phyloP scores from a whole-genome alignment of 1,140 invertebrate species.

The Saxidomus purpurata region DNA sequence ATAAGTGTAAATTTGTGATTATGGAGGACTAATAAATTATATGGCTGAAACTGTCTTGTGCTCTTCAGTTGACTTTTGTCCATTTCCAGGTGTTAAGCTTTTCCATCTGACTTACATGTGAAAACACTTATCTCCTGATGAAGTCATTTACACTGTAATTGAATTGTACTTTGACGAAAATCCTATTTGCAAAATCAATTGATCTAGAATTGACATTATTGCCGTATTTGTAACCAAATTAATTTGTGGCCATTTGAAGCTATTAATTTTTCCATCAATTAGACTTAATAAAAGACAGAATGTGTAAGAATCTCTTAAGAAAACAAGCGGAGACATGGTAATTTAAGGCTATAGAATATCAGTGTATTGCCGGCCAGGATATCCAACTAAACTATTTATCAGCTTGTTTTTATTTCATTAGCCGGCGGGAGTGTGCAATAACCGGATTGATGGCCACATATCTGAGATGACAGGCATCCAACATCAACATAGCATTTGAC shows the following conservation, averaged over 20 bases:
- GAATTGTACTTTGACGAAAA: conserved; percentile 23
- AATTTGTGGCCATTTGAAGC: conserved; percentile 62
- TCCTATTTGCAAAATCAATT: conserved; percentile 55
- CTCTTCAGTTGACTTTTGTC: neutral
- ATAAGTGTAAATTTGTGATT: too few relatives aligned
- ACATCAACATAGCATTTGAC: conserved; percentile 24
- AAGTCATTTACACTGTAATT: conserved; percentile 54
- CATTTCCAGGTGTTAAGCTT: neutral
- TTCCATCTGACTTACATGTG: neutral
- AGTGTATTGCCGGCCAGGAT: neutral
- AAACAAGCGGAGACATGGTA: conserved; percentile 51
- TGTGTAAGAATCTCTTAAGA: conserved; percentile 58
- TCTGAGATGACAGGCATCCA: neutral
- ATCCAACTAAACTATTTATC: conserved; percentile 47
- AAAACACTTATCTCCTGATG: conserved; percentile 35
- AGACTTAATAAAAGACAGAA: conserved; percentile 55
- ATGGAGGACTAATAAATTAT: too few relatives aligned
- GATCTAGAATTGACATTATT: conserved; percentile 39
- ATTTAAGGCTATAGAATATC: conserved; percentile 51
- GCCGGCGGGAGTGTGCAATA: conserved; percentile 31
- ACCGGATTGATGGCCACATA: conserved; percentile 32
- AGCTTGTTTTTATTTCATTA: conserved; percentile 63
- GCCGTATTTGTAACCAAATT: conserved; percentile 59
- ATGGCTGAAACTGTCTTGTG: too few relatives aligned
- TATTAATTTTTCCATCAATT: conserved; percentile 64